phyloP scores from a whole-genome alignment of 30 jellyfish, hydroid and myxozoan genomes.

The Pelagia noctiluca region DNA sequence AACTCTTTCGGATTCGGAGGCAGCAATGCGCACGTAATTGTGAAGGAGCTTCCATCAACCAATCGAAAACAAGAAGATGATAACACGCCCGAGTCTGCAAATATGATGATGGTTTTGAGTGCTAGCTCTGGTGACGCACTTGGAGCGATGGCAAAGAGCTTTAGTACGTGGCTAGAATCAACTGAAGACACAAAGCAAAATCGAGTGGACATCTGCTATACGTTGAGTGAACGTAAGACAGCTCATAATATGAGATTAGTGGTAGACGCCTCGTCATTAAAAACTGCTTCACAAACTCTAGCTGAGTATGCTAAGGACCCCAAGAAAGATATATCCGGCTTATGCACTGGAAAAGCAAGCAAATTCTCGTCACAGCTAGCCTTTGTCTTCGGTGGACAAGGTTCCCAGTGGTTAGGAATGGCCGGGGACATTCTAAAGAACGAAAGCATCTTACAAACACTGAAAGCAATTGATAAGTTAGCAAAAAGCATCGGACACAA shows the following conservation, averaged over 20 bases:
- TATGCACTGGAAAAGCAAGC: constrained; percentile 32
- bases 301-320: constrained; percentile 5
- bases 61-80: not conserved
- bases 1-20: constrained; percentile 75
- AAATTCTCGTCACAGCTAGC: constrained; percentile 20
- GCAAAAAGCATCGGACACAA: constrained; percentile 1
- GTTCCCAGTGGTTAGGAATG: no score
- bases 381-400: constrained; percentile 65
- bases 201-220: constrained; percentile 36
- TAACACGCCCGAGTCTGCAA: not conserved
- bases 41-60: no score
- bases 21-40: constrained; percentile 56
- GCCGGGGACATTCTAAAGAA: constrained; percentile 23
- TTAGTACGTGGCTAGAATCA: constrained; percentile 23
- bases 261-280: not conserved
- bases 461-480: constrained; percentile 7
- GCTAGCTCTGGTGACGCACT: constrained; percentile 56
- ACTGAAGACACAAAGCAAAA: constrained; percentile 7
- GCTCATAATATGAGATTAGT: constrained; percentile 37
- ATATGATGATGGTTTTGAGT: constrained; percentile 16
- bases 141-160: constrained; percentile 25
- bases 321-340: not conserved
- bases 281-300: not conserved
- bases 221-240: constrained; percentile 53
- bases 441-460: not conserved